phyloP scores from a whole-genome alignment of 1,140 invertebrate genomes.

The Rhagoletis pomonella region DNA sequence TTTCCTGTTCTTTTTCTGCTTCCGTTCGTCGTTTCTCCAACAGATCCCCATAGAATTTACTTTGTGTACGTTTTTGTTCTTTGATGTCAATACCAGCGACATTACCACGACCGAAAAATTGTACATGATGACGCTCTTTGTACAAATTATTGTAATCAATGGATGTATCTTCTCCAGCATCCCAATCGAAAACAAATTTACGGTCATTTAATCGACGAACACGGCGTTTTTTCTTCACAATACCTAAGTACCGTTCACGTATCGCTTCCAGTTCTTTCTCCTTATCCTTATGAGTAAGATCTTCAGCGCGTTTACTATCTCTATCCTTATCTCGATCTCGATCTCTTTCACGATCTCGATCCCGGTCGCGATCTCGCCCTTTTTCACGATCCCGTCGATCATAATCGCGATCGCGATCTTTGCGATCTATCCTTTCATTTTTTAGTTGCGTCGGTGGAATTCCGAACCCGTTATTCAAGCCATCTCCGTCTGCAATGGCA shows the following conservation, averaged over 20 bases:
- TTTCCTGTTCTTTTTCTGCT: constrained; percentile 98
- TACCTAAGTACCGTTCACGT: constrained; percentile 95
- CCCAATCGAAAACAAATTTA: constrained; percentile 99
- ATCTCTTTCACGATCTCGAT: constrained; percentile 70
- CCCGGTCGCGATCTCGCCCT: constrained; percentile 68
- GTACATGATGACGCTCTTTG: constrained; percentile 95
- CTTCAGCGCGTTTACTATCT: constrained; percentile 75
- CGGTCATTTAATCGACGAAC: constrained; percentile 96
- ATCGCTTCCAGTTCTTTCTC: constrained; percentile 95
- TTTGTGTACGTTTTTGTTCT: constrained; percentile 97
- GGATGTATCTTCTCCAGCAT: constrained; percentile 98
- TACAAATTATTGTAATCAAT: constrained; percentile 98
- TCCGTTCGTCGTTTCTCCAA: constrained; percentile 96
- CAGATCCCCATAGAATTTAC: constrained; percentile 98
- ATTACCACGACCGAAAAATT: constrained; percentile 98
- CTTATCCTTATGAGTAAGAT: constrained; percentile 87
- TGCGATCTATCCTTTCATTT: constrained; percentile 49
- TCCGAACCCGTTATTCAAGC: constrained; percentile 62
- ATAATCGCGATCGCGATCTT: constrained; percentile 60
- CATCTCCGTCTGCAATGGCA: constrained; percentile 20
- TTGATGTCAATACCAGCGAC: constrained; percentile 98
- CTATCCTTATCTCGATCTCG: constrained; percentile 59
- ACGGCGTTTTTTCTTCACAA: constrained; percentile 94
- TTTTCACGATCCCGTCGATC: constrained; percentile 64
- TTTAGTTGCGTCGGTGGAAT: constrained; percentile 10